Evolutionary conservation across 2,888 invertebrate genomes (phyloP), one percentile per base, ranked within the genome.

Genomic region (Thecocarcelia acutangulata): DNA sequence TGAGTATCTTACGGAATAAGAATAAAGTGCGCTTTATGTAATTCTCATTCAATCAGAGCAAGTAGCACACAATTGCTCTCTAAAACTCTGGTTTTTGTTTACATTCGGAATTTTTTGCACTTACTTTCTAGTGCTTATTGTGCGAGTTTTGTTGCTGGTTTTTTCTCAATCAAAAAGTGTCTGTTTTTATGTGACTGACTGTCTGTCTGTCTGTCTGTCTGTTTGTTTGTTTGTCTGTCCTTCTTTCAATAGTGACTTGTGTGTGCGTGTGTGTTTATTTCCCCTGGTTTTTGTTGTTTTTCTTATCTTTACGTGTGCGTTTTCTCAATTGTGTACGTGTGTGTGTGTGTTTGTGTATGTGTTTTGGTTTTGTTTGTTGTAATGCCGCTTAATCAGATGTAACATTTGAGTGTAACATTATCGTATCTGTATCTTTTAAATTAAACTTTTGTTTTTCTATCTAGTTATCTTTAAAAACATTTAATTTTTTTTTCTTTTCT

Each of bases 341-440:
- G 59, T 24, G 28, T 59, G 46, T 44, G 46, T 42, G 12, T 12
- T 15, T 9, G 17, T 13, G 24, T 50, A 40, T 63, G 15, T 73
- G n/a, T 28, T n/a, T n/a, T 54, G n/a, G 11, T 21, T 37, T 54
- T 48, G 48, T 50, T 78, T 58, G 70, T 72, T 78, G 44, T 66
- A 66, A 40, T 59, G 72, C 78, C 78, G 78, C 78, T 59, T 72
- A 72, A 78, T 64, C 64, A 66, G 72, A 78, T 78, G 78, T 46
- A 52, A 59, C 58, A 66, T 77, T 70, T 70, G 63, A 77, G 63
- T 64, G 63, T 42, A 70, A 63, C 21, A 64, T 78, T 78, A 78
- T 72, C 72, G 66, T 52, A 68, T 72, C 72, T 59, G 66, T 73
- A 78, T 78, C 66, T 72, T 59, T 59, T 52, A 44, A 50, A 54